Conservation (phyloP, 37 sponge, comb jelly and placozoan genomes). For the Halichondria panicea region DNA sequence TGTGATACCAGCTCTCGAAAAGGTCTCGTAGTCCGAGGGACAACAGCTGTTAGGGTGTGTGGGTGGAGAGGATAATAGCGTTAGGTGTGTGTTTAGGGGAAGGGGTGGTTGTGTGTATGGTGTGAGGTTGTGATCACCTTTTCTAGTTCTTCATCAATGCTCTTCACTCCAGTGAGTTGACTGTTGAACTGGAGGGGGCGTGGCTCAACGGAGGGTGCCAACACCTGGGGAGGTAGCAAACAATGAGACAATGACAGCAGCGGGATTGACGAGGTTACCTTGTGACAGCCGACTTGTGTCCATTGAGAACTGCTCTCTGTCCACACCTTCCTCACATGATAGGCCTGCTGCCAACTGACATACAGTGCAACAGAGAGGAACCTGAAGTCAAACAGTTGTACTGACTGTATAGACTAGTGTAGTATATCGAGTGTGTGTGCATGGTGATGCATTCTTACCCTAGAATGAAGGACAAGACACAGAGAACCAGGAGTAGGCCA, state of each 20-base stretch:
- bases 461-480: no score
- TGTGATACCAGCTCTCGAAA: constrained; percentile 63
- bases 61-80: background rate
- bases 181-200: constrained; percentile 3
- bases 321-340: background rate
- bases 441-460: no score
- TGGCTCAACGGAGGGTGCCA: no score
- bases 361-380: constrained; percentile 33
- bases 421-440: no score
- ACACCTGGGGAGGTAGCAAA: no score
- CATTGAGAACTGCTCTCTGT: constrained; percentile 8
- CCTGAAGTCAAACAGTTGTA: constrained; percentile 1
- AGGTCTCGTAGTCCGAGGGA: constrained; percentile 35
- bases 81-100: no score
- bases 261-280: constrained; percentile 12
- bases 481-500: no score
- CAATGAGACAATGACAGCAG: background rate
- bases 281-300: constrained; percentile 14
- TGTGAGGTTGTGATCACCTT: no score
- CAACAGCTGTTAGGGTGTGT: constrained; percentile 16
- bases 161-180: constrained; percentile 45
- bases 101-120: no score
- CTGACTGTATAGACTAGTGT: no score
- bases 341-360: constrained; percentile 50
- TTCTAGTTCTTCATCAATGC: constrained; percentile 53